These are phyloP conservation scores for Ophioninae sp. DNA, from an alignment of 2,888 invertebrate genomes.

Conservation along the genomic window DNA sequence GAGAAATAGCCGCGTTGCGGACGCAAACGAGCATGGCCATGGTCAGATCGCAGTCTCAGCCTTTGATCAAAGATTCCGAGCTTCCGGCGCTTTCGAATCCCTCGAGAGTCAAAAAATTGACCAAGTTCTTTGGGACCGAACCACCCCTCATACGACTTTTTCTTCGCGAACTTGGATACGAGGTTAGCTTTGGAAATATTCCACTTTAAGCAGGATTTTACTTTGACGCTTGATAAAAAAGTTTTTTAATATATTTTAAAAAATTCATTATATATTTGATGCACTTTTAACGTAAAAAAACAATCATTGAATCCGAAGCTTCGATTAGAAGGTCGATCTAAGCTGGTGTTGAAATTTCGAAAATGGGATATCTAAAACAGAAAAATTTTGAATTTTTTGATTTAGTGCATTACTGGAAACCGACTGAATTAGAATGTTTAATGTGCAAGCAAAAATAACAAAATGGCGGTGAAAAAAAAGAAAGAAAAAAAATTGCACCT, in stretches of 20 bases:
- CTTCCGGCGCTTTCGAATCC: constrained; percentile 91
- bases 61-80: constrained; percentile 83
- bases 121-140: constrained; percentile 96
- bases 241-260: not conserved
- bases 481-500: too few species aligned
- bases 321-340: too few species aligned
- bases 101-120: constrained; percentile 92
- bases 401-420: too few species aligned
- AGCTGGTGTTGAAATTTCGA: too few species aligned
- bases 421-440: too few species aligned
- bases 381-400: not conserved
- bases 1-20: constrained; percentile 89
- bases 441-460: too few species aligned
- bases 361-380: too few species aligned
- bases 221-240: not conserved
- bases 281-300: too few species aligned
- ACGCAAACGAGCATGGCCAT: constrained; percentile 85
- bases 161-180: constrained; percentile 94
- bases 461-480: too few species aligned
- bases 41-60: constrained; percentile 86
- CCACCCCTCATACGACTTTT: constrained; percentile 94
- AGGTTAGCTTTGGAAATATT: constrained; percentile 83
- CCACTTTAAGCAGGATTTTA: not conserved
- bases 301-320: too few species aligned
- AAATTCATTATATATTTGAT: too few species aligned